Evolutionary conservation across 2,113 vertebrate genomes (phyloP).

Genomic region (Ciconia boyciana): DNA sequence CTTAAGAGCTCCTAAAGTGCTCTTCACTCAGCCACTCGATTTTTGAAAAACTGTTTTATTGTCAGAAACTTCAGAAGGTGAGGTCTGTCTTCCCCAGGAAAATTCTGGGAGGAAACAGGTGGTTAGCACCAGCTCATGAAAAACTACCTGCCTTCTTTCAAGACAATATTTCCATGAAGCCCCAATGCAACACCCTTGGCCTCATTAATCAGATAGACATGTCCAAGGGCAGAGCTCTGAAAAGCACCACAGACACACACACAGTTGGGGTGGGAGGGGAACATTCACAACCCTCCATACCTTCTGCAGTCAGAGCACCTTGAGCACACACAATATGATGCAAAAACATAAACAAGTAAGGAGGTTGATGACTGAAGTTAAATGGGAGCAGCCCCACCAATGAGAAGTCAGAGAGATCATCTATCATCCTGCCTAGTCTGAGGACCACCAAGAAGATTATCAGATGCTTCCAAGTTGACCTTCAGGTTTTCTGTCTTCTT

Average conservation of each 20-base stretch:
- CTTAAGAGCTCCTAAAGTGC: not conserved
- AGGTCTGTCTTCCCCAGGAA: not conserved
- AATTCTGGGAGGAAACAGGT: not conserved
- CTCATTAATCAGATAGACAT: not conserved
- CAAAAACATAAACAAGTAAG: not conserved
- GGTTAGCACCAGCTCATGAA: not conserved
- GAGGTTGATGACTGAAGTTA: not conserved
- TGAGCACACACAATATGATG: not conserved
- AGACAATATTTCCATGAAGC: not conserved
- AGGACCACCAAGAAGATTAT: not conserved
- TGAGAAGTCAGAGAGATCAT: not conserved
- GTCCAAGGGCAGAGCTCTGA: not conserved
- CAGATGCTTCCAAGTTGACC: not conserved
- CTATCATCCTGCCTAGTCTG: not conserved
- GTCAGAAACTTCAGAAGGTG: not conserved
- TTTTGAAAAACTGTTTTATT: not conserved
- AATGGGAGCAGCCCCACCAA: not conserved
- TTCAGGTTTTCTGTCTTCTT: not conserved
- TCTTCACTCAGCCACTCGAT: not conserved
- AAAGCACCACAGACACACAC: not conserved
- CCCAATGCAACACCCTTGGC: not conserved
- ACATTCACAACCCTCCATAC: not conserved
- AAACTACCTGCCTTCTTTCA: not conserved
- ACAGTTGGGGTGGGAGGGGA: fast-evolving
- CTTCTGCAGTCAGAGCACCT: not conserved